Conservation (phyloP, 2,888 invertebrate genomes). For the Dascillus cervinus region DNA sequence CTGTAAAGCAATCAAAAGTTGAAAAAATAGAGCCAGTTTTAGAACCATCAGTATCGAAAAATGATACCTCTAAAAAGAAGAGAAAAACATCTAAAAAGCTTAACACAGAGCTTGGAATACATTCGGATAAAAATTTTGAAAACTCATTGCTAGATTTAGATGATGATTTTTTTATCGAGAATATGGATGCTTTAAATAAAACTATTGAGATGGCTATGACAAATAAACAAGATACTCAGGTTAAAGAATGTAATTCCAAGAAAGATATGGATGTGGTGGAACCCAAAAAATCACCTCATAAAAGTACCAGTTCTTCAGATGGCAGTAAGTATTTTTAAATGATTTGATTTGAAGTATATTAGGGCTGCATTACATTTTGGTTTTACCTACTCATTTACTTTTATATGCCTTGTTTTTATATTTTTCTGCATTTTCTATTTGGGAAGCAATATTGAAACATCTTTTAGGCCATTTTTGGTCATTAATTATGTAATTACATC, state of each 20-base stretch:
- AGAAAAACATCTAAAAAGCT: slow-evolving; percentile 15
- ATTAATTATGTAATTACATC: too few relatives aligned
- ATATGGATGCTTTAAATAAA: slow-evolving; percentile 31
- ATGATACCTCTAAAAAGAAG: slow-evolving; percentile 10
- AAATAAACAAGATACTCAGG: too few relatives aligned
- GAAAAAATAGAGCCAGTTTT: slow-evolving; percentile 14
- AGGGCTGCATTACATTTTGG: too few relatives aligned
- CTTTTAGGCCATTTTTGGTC: too few relatives aligned
- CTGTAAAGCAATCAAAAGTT: slow-evolving; percentile 49
- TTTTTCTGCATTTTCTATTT: too few relatives aligned
- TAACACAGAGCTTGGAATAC: slow-evolving; percentile 44
- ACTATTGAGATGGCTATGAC: slow-evolving; percentile 29
- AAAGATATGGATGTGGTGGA: neutral
- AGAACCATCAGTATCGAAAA: slow-evolving; percentile 14
- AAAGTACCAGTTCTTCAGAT: slow-evolving; percentile 5
- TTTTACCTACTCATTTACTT: too few relatives aligned
- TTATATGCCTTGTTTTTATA: too few relatives aligned
- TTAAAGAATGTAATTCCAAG: neutral
- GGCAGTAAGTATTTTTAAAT: slow-evolving; percentile 6
- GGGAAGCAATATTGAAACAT: too few relatives aligned
- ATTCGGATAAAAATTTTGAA: slow-evolving; percentile 64
- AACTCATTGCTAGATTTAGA: slow-evolving; percentile 60
- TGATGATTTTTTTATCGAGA: slow-evolving; percentile 39
- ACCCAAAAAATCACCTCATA: neutral
- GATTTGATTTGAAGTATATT: too few relatives aligned